phyloP scores from a whole-genome alignment of 2,888 invertebrate genomes.

The Andricus curvator region DNA sequence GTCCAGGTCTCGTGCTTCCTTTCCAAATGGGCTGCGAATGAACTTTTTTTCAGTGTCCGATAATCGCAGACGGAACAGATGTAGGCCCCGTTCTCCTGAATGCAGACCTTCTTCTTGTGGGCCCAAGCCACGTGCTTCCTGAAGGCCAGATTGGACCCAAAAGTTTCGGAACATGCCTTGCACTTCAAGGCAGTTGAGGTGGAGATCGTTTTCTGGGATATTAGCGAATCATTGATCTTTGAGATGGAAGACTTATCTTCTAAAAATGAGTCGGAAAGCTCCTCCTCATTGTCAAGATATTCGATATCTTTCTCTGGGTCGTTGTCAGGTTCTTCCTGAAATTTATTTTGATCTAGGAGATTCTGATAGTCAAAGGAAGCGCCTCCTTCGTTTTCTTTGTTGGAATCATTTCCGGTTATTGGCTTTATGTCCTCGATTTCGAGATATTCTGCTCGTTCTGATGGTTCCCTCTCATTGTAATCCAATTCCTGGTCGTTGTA shows the following conservation, averaged over 20 bases:
- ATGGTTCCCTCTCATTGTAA: slow-evolving; percentile 53
- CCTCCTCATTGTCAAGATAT: slow-evolving; percentile 23
- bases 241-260: not conserved
- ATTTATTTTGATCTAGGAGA: slow-evolving; percentile 52
- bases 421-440: slow-evolving; percentile 58
- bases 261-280: not conserved
- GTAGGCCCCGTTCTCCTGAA: slow-evolving; percentile 72
- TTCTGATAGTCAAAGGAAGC: slow-evolving; percentile 65
- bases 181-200: slow-evolving; percentile 65
- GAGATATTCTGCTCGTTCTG: slow-evolving; percentile 46
- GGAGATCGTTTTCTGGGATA: not conserved
- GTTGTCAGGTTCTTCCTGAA: slow-evolving; percentile 30
- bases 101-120: slow-evolving; percentile 73
- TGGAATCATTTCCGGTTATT: slow-evolving; percentile 57
- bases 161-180: slow-evolving; percentile 71
- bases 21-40: slow-evolving; percentile 71
- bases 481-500: slow-evolving; percentile 46
- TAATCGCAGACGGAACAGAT: slow-evolving; percentile 75
- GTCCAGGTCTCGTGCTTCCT: slow-evolving; percentile 74
- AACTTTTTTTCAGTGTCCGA: slow-evolving; percentile 69
- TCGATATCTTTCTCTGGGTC: slow-evolving; percentile 27
- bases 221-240: not conserved
- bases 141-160: slow-evolving; percentile 68
- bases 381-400: slow-evolving; percentile 37
- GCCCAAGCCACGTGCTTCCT: slow-evolving; percentile 75